Base-by-base conservation (phyloP, 2,888 invertebrate species). In the Sinopyrophorus schimmeli region DNA sequence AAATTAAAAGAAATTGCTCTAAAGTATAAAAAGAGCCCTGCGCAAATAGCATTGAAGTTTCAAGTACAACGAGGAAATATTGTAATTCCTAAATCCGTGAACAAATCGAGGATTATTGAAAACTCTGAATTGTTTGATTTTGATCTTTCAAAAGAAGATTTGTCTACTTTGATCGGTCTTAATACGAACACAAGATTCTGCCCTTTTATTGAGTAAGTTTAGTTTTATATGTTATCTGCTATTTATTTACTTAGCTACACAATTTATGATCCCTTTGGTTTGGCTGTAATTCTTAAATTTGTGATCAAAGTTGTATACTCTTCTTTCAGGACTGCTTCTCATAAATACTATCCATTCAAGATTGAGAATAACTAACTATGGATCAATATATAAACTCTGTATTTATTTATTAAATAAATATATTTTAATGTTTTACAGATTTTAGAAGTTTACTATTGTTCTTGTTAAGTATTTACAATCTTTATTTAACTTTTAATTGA, bases 31-130 rank as follows among this genome's bases (percentile, higher is more conserved):
- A 89, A 87, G 67, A 80, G 80, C 3, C 74, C 81, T 1, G 87
- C 87, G 0, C 88, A 89, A 70, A 75, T 88, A 16, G 74, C 87
- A 1, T 78, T 88, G 31, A 81, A 82, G 73, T 83, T 62, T 41
- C 68, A 81, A 69, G 67, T 83, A 35, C 87, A 92, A 63, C 79
- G 85, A 24, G 86, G 82, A 2, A 77, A 82, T 53, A 80, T 87
- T 23, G 85, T 87, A 23, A 89, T 92, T 57, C 91, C 92, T 0
- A 92, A 92, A 68, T 89, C 89, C 0, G 87, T 89, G 12, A 89
- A 80, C 0, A 83, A 83, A 58, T 73, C 79, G 0, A 78, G 86
- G 60, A 83, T 89, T 66, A 75, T 75, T 40, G 77, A 83, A 64
- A 84, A 92, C 71, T 80, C 86, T 57, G 68, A 86, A 51, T 84